These are phyloP conservation scores for Neodon shergylaensis DNA, from an alignment of 2,113 vertebrate genomes.

Conservation along the genomic window DNA sequence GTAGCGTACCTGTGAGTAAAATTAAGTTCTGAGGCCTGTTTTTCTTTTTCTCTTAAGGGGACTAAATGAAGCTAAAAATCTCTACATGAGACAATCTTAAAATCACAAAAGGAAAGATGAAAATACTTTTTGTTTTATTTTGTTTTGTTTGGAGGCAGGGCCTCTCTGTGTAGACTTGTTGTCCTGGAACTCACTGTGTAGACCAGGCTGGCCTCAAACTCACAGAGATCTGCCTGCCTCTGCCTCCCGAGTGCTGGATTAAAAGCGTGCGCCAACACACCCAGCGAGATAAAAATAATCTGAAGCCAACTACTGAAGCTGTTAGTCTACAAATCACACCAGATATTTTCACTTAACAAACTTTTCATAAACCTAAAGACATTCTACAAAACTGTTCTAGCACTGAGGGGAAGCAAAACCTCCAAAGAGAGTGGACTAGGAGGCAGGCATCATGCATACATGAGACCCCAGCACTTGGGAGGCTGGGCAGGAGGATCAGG, in stretches of 20 bases:
- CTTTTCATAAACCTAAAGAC: background rate
- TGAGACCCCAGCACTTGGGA: background rate
- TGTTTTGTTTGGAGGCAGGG: background rate
- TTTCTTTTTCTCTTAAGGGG: slow-evolving; percentile 37
- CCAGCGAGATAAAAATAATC: background rate
- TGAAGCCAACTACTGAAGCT: background rate
- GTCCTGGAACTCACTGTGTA: background rate
- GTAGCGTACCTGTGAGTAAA: slow-evolving; percentile 78
- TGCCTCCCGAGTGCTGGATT: background rate
- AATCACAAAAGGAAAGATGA: background rate
- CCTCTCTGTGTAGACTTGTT: background rate
- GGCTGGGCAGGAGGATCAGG: background rate
- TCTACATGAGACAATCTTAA: background rate
- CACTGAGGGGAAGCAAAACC: slow-evolving; percentile 19
- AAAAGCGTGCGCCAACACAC: background rate
- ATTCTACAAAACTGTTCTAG: background rate
- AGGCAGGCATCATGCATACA: background rate
- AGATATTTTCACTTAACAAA: slow-evolving; percentile 26
- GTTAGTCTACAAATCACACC: background rate
- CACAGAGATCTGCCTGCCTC: background rate
- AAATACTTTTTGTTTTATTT: background rate
- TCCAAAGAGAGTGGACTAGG: background rate
- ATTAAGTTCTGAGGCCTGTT: slow-evolving; percentile 32
- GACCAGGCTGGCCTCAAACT: background rate
- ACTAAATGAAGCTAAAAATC: background rate